phyloP scores from a whole-genome alignment of 2,113 vertebrate genomes.

The Psephotus haematonotus region DNA sequence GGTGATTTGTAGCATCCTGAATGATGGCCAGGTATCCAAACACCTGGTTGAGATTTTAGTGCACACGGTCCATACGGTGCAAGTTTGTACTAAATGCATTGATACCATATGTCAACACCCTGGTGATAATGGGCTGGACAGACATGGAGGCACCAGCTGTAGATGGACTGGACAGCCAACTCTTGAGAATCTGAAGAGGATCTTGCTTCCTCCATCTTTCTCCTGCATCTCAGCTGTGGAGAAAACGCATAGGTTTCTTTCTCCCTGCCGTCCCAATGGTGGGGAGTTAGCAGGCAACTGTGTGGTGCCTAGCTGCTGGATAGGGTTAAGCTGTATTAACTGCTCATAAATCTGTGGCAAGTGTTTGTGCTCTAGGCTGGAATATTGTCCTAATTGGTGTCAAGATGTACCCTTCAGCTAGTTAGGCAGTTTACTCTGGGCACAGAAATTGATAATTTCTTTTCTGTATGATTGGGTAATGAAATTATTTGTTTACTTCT shows the following conservation, averaged over 20 bases:
- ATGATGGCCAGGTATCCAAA: background rate
- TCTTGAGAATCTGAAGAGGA: background rate
- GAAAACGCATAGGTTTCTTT: background rate
- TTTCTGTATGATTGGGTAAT: background rate
- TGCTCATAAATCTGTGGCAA: background rate
- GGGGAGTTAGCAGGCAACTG: accelerated
- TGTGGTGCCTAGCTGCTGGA: background rate
- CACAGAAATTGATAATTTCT: background rate
- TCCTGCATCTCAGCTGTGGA: background rate
- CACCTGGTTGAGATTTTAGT: background rate
- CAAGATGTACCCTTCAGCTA: background rate
- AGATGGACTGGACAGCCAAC: background rate
- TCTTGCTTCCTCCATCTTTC: background rate
- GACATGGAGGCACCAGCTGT: background rate
- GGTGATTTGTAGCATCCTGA: background rate
- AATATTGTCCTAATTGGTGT: background rate
- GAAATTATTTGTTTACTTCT: background rate
- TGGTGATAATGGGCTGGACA: background rate
- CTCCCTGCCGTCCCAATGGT: background rate
- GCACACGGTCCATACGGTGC: accelerated
- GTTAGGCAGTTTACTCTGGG: background rate
- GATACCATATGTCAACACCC: background rate
- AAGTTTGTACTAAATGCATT: background rate
- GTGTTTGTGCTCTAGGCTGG: background rate
- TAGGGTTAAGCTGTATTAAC: background rate